phyloP scores from a whole-genome alignment of 2,113 vertebrate genomes.

The Heterotilapia buettikoferi region DNA sequence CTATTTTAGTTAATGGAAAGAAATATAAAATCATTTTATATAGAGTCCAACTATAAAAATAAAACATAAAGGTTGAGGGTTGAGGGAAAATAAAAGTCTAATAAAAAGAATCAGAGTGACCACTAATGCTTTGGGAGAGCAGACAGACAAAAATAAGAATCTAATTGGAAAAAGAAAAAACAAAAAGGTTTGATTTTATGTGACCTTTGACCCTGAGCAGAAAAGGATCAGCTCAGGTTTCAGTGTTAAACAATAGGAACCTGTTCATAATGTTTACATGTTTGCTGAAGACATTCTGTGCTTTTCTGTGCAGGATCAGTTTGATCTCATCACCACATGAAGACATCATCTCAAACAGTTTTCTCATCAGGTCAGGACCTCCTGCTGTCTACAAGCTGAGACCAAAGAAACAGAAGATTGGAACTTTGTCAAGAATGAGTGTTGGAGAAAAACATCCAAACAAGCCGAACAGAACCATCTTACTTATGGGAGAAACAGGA shows the following conservation, averaged over 20 bases:
- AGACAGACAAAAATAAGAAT: not conserved
- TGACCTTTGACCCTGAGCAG: not conserved
- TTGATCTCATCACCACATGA: not conserved
- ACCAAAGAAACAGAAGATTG: fast-evolving
- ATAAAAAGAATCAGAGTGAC: fast-evolving
- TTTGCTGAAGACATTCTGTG: fast-evolving
- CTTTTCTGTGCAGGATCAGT: not conserved
- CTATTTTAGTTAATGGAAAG: too few relatives aligned
- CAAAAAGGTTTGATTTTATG: not conserved
- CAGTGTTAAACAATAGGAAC: not conserved
- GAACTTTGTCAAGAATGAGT: not conserved
- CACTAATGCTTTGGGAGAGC: not conserved
- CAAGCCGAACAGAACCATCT: fast-evolving
- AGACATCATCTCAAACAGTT: not conserved
- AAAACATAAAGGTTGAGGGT: not conserved
- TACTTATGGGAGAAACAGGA: not conserved
- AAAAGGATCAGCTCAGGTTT: not conserved
- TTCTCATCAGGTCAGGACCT: not conserved
- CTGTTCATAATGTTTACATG: not conserved
- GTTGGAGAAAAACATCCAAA: fast-evolving
- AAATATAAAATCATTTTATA: too few relatives aligned
- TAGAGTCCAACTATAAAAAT: too few relatives aligned
- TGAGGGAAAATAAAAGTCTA: not conserved
- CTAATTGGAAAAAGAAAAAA: fast-evolving
- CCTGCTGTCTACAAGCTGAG: not conserved